Conservation (phyloP, 2,888 invertebrate species). For the Eupithecia insigniata region DNA sequence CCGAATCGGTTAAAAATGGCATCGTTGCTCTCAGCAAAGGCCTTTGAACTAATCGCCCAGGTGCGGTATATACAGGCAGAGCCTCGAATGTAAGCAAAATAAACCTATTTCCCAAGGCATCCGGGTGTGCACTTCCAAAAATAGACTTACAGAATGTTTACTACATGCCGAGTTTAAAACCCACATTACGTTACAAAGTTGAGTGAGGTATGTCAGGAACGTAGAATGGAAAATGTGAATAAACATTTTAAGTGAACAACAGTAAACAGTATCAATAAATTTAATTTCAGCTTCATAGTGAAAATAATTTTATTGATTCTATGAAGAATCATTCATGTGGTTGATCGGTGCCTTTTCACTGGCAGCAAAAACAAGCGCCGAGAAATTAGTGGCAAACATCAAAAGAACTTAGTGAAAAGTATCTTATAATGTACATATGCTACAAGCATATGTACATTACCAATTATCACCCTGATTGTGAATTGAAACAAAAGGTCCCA, state of each 20-base stretch:
- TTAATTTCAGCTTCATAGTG: background rate
- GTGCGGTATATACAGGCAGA: conserved; percentile 24
- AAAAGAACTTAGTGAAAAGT: background rate
- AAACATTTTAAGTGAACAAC: conserved; percentile 2
- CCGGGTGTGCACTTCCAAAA: conserved; percentile 25
- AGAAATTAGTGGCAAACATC: background rate
- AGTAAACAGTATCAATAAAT: background rate
- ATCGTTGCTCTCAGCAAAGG: conserved; percentile 19
- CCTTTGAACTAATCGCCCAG: conserved; percentile 32
- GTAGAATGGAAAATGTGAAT: background rate
- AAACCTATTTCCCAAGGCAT: conserved; percentile 40
- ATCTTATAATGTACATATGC: background rate
- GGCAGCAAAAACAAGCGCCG: background rate
- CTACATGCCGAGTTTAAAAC: conserved; percentile 11
- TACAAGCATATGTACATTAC: no score
- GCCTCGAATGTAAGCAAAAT: conserved; percentile 37
- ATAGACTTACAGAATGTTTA: conserved; percentile 13
- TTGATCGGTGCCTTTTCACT: background rate
- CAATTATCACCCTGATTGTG: background rate
- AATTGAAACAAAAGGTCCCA: background rate
- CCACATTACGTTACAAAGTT: conserved; percentile 13
- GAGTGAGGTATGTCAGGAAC: conserved; percentile 11
- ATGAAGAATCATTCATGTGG: background rate
- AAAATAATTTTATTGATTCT: background rate
- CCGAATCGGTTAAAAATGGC: conserved; percentile 25